Percentiles rank a stretch among this genome's conserved stretches.
Evolutionary conservation across 2,113 vertebrate species (phyloP).

Genomic region (Lanius ludovicianus): DNA sequence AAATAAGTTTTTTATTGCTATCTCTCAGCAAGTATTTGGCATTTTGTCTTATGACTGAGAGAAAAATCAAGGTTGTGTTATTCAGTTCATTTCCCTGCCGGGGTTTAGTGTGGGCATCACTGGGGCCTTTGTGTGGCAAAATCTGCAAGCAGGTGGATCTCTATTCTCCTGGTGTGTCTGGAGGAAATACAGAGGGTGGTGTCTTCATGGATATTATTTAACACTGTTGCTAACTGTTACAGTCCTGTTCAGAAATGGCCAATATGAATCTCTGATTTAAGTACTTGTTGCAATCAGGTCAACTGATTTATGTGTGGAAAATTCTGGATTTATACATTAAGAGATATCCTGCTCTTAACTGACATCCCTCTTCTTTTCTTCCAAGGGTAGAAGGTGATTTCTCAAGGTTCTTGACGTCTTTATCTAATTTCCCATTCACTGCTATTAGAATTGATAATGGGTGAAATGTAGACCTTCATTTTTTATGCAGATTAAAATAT

Average conservation of each 20-base stretch:
- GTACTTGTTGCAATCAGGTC: background rate
- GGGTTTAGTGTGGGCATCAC: background rate
- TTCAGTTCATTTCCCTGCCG: background rate
- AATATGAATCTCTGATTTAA: background rate
- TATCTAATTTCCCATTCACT: background rate
- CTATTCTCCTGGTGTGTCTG: background rate
- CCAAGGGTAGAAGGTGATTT: background rate
- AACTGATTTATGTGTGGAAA: background rate
- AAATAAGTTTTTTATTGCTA: background rate
- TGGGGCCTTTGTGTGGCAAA: background rate
- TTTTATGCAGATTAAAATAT: background rate
- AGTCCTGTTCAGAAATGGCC: background rate
- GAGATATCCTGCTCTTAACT: background rate
- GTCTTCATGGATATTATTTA: background rate
- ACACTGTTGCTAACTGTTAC: background rate
- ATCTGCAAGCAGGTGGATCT: background rate
- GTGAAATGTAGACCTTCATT: background rate
- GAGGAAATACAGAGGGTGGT: background rate
- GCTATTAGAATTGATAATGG: background rate
- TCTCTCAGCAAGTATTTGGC: background rate
- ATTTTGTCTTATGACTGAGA: background rate
- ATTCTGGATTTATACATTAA: background rate
- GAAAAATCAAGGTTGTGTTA: background rate
- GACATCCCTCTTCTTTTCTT: background rate
- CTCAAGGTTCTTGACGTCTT: background rate